phyloP scores from a whole-genome alignment of 2,797 vertebrate genomes.

The Cyprinodon diabolis region DNA sequence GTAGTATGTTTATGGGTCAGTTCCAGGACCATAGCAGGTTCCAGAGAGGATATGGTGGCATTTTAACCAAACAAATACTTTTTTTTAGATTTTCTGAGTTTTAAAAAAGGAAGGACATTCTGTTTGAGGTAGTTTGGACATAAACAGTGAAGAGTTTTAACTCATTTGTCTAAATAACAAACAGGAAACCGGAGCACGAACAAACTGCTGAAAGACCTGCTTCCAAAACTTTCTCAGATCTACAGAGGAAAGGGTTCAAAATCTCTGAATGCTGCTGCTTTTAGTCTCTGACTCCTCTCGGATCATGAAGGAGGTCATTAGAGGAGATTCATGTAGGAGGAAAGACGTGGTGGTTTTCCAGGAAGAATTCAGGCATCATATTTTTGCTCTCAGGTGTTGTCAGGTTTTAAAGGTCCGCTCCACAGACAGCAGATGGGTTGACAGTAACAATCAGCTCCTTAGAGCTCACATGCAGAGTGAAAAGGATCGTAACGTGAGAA shows the following conservation, averaged over 20 bases:
- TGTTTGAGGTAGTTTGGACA: neutral
- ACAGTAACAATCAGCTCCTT: slow-evolving; percentile 21
- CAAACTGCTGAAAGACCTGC: too few species aligned
- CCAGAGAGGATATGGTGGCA: neutral
- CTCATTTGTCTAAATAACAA: neutral
- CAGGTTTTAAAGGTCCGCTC: neutral
- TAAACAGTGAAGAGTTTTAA: neutral
- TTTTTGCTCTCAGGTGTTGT: neutral
- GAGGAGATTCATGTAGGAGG: neutral
- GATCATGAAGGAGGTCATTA: neutral
- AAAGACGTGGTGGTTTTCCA: neutral
- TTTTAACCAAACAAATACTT: neutral
- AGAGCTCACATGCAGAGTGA: neutral
- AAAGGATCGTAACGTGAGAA: slow-evolving; percentile 36
- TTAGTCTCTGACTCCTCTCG: neutral
- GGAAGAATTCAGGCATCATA: neutral
- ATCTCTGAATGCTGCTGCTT: neutral
- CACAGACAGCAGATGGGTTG: slow-evolving; percentile 20
- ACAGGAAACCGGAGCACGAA: neutral
- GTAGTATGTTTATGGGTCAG: neutral
- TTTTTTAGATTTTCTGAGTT: neutral
- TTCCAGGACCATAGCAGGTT: neutral
- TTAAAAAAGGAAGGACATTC: neutral
- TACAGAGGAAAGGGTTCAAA: too few species aligned
- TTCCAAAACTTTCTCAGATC: neutral